A percentile compares a stretch with the other conserved stretches of the same genome.
These are phyloP conservation scores for Mustela nigripes DNA, from an alignment of 2,113 vertebrate species.

Conservation along the genomic window DNA sequence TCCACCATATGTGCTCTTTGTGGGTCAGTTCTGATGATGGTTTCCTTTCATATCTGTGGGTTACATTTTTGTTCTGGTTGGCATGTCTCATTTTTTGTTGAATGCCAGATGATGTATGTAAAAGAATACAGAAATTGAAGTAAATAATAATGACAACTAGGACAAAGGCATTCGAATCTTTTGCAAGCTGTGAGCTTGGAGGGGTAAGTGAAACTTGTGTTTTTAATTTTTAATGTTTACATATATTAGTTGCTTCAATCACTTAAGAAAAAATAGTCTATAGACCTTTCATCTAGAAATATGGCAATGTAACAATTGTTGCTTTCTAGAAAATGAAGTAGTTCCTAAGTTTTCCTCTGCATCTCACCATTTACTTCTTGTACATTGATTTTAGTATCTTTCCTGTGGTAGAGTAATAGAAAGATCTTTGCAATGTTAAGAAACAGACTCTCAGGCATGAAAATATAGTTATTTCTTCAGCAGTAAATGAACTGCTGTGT, in stretches of 20 bases:
- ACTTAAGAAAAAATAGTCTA: neutral
- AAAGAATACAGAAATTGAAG: neutral
- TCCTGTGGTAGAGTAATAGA: neutral
- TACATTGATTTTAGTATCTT: neutral
- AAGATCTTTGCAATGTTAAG: conserved; percentile 34
- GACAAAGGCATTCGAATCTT: neutral
- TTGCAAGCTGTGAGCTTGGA: neutral
- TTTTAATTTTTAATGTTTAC: neutral
- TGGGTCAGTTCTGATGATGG: neutral
- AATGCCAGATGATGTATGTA: neutral
- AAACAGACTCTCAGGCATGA: neutral
- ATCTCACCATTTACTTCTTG: neutral
- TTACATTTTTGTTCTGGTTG: conserved; percentile 3
- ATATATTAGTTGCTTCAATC: neutral
- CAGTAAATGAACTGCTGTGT: neutral
- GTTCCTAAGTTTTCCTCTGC: neutral
- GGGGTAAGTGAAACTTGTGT: neutral
- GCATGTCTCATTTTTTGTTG: neutral
- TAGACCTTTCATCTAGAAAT: neutral
- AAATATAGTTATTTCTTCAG: neutral
- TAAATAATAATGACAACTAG: neutral
- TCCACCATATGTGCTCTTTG: neutral
- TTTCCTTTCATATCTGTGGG: neutral
- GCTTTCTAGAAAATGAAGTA: neutral
- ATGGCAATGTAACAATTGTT: neutral